Evolutionary conservation across 2,888 invertebrate species (phyloP).

Genomic region (Dione vanillae): DNA sequence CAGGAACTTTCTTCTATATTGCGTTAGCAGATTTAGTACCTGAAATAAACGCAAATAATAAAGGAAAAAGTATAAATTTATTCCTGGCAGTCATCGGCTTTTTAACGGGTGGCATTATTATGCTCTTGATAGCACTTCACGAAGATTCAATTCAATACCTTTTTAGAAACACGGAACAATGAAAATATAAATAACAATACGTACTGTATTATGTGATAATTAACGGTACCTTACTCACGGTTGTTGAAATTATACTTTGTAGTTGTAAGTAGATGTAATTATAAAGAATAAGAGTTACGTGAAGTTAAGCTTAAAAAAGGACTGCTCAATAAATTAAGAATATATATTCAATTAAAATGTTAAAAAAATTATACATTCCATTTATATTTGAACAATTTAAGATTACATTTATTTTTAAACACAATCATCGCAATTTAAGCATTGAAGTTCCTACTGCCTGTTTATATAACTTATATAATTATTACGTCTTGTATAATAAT

Average conservation of each 20-base stretch:
- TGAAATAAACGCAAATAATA: conserved; percentile 83
- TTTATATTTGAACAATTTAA: background rate
- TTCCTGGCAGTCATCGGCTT: conserved; percentile 87
- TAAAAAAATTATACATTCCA: conserved; percentile 23
- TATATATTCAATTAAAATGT: background rate
- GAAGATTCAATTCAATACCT: conserved; percentile 85
- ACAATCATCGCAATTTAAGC: no score
- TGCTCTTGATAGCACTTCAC: conserved; percentile 89
- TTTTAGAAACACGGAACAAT: conserved; percentile 77
- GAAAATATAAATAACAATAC: conserved; percentile 47
- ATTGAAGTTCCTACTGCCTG: conserved; percentile 22
- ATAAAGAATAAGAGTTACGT: conserved; percentile 22
- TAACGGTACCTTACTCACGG: conserved; percentile 49
- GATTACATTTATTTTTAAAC: no score
- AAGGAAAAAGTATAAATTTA: conserved; percentile 81
- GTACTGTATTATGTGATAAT: conserved; percentile 55
- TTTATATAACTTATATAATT: background rate
- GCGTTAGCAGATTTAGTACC: conserved; percentile 91
- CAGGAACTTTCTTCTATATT: conserved; percentile 92
- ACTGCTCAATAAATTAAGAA: conserved; percentile 33
- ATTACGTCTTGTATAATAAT: no score
- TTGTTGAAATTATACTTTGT: conserved; percentile 59
- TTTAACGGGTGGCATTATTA: conserved; percentile 87
- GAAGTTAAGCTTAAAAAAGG: conserved; percentile 28
- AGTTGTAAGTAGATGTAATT: conserved; percentile 49